Percentiles rank a stretch among this genome's conserved stretches.
phyloP scores from a whole-genome alignment of 2,888 invertebrate species.

The Ophion ellenae region DNA sequence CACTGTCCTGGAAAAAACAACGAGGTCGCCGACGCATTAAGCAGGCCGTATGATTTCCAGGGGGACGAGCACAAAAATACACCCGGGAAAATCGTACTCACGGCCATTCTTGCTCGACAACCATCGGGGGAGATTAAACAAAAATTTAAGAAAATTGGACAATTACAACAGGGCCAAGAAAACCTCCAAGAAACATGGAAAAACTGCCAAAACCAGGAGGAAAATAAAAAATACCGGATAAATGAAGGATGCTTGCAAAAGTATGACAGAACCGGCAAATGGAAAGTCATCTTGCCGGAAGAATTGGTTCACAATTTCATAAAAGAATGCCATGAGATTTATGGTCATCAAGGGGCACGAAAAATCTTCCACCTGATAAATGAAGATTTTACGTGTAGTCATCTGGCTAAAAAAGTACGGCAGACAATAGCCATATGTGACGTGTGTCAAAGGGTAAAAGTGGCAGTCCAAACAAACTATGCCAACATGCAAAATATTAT shows the following conservation, averaged over 20 bases:
- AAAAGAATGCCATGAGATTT: background rate
- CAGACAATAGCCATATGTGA: background rate
- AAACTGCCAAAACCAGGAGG: too few species aligned
- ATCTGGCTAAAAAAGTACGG: background rate
- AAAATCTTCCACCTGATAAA: background rate
- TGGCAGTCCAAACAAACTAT: background rate
- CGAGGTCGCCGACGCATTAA: constrained; percentile 1
- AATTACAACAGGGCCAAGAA: background rate
- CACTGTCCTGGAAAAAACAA: constrained; percentile 21
- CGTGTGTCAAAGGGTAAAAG: background rate
- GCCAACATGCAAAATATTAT: background rate
- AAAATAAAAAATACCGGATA: too few species aligned
- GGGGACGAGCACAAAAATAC: too few species aligned
- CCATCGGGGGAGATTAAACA: background rate
- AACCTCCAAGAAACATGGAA: background rate
- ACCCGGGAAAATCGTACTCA: background rate
- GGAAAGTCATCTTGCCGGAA: background rate
- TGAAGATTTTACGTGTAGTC: background rate
- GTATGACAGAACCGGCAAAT: background rate
- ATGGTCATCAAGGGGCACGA: background rate
- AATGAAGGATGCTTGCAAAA: background rate
- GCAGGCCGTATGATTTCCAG: background rate
- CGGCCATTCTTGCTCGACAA: too few species aligned
- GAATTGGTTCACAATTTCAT: background rate
- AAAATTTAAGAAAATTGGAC: background rate